These are phyloP conservation scores for Chaetophractus vellerosus DNA, from an alignment of 2,797 vertebrate species.

Conservation along the genomic window DNA sequence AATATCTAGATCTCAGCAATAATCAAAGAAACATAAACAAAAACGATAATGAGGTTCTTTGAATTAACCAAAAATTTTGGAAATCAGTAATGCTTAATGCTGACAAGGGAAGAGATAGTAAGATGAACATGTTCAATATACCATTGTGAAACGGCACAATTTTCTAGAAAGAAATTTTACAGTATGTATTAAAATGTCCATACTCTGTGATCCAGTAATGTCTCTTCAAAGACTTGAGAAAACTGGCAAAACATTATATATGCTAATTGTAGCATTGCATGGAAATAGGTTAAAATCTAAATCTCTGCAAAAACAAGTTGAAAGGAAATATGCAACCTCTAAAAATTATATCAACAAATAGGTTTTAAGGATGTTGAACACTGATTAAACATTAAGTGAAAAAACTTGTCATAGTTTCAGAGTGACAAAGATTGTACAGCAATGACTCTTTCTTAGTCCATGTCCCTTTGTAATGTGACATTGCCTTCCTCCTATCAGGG, in stretches of 20 bases:
- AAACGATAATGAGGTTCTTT: background rate
- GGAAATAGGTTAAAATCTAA: background rate
- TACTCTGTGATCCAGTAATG: background rate
- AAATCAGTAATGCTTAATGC: background rate
- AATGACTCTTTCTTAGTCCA: background rate
- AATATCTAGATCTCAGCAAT: background rate
- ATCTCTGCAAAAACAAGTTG: background rate
- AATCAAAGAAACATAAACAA: background rate
- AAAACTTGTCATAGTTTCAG: background rate
- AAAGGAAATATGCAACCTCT: background rate
- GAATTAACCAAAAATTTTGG: background rate
- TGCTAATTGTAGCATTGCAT: background rate
- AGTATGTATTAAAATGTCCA: fast-evolving
- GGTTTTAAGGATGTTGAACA: background rate
- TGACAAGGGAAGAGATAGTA: too few relatives aligned
- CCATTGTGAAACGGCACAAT: fast-evolving
- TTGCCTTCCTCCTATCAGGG: background rate
- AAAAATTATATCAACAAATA: background rate
- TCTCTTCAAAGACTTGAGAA: background rate
- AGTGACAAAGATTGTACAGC: too few relatives aligned
- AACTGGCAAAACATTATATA: background rate
- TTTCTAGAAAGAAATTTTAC: background rate
- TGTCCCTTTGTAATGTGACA: background rate
- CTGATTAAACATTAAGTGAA: background rate
- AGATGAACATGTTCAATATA: too few relatives aligned